These are phyloP conservation scores for Rhagium mordax DNA, from an alignment of 2,888 invertebrate species.

Conservation along the genomic window DNA sequence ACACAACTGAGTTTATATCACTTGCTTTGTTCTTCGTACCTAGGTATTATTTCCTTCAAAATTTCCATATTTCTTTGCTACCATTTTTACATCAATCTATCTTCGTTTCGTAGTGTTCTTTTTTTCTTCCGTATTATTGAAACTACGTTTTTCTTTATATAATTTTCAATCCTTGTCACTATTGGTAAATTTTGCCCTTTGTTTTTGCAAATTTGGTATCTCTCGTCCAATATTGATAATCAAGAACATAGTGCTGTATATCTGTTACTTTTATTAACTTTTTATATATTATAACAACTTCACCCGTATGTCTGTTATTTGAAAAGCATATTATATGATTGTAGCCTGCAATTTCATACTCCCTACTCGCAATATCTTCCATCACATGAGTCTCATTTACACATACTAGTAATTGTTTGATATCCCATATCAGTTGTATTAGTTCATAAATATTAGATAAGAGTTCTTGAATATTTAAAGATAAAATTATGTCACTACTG, in stretches of 20 bases:
- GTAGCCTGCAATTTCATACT: constrained; percentile 14
- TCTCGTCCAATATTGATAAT: too few species aligned
- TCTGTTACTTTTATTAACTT: not conserved
- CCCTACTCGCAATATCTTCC: not conserved
- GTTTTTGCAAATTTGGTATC: too few species aligned
- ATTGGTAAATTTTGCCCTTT: too few species aligned
- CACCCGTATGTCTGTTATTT: constrained; percentile 1
- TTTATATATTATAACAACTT: not conserved
- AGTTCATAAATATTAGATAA: not conserved
- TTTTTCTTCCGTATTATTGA: too few species aligned
- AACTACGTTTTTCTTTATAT: too few species aligned
- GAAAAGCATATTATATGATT: not conserved
- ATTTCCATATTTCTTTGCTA: too few species aligned
- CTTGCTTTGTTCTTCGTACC: not conserved
- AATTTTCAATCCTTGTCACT: too few species aligned
- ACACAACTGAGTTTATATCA: too few species aligned
- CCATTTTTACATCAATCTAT: too few species aligned
- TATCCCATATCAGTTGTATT: not conserved
- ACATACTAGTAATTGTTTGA: not conserved
- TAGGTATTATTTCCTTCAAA: too few species aligned
- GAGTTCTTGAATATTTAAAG: not conserved
- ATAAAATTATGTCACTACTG: not conserved
- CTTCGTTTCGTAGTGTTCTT: too few species aligned
- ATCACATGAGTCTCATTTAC: constrained; percentile 16
- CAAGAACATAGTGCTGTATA: not conserved